Conservation (phyloP, 2,797 vertebrate species). For the Otus scops region DNA sequence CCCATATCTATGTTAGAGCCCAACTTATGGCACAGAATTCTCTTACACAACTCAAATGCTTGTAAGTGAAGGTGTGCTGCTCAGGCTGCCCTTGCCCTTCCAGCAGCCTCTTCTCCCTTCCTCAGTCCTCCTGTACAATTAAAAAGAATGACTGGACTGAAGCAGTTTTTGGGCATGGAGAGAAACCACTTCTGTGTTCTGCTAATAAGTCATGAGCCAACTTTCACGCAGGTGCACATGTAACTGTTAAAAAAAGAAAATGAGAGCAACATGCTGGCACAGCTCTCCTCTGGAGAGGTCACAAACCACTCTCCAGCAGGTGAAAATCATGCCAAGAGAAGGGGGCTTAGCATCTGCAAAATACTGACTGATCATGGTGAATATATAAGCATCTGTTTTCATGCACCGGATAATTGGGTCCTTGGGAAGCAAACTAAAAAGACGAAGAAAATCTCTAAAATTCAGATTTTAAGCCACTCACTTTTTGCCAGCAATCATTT, state of each 20-base stretch:
- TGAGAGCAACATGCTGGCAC: background rate
- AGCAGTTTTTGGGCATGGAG: background rate
- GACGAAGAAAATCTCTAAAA: background rate
- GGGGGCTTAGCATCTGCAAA: background rate
- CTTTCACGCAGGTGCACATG: background rate
- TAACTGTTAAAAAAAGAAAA: background rate
- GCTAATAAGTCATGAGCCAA: background rate
- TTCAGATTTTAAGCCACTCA: background rate
- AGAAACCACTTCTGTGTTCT: background rate
- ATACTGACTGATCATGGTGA: background rate
- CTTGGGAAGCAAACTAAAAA: constrained; percentile 31
- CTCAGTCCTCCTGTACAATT: background rate
- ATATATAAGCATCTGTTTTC: constrained; percentile 2
- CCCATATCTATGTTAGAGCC: background rate
- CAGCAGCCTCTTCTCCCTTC: background rate
- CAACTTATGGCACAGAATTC: background rate
- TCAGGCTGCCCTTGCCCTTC: background rate
- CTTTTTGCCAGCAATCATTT: background rate
- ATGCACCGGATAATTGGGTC: constrained; percentile 16
- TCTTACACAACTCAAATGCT: background rate
- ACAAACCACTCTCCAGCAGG: background rate
- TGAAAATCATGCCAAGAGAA: background rate
- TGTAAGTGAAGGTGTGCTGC: background rate
- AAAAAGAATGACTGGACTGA: background rate
- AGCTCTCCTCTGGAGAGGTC: background rate